Evolutionary conservation across 2,888 invertebrate genomes (phyloP).

Genomic region (Himalopsyche anomala): DNA sequence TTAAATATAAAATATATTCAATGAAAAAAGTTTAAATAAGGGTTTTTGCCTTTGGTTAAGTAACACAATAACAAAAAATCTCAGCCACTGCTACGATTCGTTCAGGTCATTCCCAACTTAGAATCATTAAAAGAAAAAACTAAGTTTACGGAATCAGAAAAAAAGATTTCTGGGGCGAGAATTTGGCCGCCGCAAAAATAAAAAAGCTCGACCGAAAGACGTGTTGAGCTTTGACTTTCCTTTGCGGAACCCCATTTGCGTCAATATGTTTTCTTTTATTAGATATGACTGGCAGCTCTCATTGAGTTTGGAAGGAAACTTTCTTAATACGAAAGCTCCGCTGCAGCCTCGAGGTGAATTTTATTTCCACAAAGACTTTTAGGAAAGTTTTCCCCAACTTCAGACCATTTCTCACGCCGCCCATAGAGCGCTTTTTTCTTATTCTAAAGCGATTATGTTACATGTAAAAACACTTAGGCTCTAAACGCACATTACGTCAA

Average conservation of each 20-base stretch:
- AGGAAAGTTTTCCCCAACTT: conserved; percentile 32
- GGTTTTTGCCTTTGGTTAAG: too few relatives aligned
- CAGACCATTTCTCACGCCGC: conserved; percentile 43
- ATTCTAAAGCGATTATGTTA: conserved; percentile 32
- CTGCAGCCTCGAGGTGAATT: conserved; percentile 29
- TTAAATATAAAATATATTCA: too few relatives aligned
- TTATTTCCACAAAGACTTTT: conserved; percentile 40
- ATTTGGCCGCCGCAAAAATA: background rate
- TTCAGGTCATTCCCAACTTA: conserved; percentile 8
- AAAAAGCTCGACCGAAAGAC: conserved; percentile 31
- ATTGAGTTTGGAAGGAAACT: conserved; percentile 45
- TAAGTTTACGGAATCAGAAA: conserved; percentile 17
- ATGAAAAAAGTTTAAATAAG: too few relatives aligned
- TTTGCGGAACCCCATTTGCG: conserved; percentile 28
- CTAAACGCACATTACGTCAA: conserved; percentile 23
- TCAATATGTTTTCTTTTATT: conserved; percentile 47
- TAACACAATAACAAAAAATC: conserved; percentile 4
- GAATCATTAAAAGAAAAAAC: conserved; percentile 43
- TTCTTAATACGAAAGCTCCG: conserved; percentile 39
- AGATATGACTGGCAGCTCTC: conserved; percentile 45
- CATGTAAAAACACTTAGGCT: conserved; percentile 35
- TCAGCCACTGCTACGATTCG: background rate
- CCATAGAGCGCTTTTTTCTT: conserved; percentile 9
- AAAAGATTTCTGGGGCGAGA: conserved; percentile 2
- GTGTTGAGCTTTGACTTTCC: conserved; percentile 24